Percentiles rank a stretch among this genome's conserved stretches.
Evolutionary conservation across 1,140 invertebrate genomes (phyloP).

Genomic region (Aphis gossypii): DNA sequence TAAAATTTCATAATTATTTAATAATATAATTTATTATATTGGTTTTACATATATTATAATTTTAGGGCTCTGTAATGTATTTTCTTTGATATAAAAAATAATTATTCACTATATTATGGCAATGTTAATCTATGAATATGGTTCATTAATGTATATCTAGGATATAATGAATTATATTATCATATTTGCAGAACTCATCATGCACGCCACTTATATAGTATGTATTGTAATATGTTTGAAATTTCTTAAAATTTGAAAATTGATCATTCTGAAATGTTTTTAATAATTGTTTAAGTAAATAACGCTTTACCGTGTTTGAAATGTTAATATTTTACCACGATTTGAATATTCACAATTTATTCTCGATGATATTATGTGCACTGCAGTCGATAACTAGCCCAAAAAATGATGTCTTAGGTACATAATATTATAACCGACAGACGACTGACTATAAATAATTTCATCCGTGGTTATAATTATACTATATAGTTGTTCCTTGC

Average conservation of each 20-base stretch:
- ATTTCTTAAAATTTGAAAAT: neutral
- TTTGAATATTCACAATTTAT: neutral
- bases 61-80: no score
- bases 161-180: no score
- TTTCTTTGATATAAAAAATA: no score
- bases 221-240: neutral
- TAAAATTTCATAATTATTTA: no score
- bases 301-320: neutral
- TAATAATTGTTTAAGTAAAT: neutral
- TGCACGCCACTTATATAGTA: neutral
- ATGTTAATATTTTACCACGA: neutral
- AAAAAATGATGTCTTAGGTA: neutral
- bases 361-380: neutral
- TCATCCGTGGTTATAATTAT: neutral
- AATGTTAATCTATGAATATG: no score
- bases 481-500: neutral
- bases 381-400: neutral
- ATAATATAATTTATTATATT: no score
- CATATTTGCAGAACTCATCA: neutral
- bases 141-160: no score
- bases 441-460: neutral
- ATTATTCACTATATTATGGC: no score
- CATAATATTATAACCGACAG: neutral
- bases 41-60: no score
- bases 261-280: neutral